Conservation (phyloP, 2,888 invertebrate genomes). For the Drosophila emarginata region DNA sequence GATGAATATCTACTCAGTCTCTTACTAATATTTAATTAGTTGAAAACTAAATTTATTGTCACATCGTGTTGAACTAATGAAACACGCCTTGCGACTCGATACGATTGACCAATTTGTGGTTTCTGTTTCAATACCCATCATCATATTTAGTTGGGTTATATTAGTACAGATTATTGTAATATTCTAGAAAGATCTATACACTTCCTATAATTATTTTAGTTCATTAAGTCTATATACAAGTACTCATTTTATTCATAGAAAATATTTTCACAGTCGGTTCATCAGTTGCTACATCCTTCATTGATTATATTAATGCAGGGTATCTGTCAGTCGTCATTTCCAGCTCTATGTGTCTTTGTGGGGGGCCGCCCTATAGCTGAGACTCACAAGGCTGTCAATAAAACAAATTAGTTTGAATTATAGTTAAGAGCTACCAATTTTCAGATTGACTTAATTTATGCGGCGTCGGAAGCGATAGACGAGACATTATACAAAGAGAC, state of each 20-base stretch:
- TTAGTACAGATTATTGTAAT: background rate
- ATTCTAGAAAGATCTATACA: background rate
- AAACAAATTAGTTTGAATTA: conserved; percentile 80
- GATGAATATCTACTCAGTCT: conserved; percentile 73
- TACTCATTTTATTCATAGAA: too few relatives aligned
- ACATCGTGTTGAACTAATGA: conserved; percentile 71
- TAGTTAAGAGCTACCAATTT: conserved; percentile 67
- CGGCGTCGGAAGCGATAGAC: conserved; percentile 69
- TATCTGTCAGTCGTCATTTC: background rate
- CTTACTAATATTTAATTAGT: conserved; percentile 71
- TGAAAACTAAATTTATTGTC: conserved; percentile 80
- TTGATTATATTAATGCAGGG: too few relatives aligned
- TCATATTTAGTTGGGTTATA: background rate
- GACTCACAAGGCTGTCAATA: conserved; percentile 76
- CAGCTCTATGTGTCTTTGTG: background rate
- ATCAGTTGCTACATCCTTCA: too few relatives aligned
- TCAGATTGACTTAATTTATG: conserved; percentile 58
- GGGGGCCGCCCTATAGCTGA: conserved; percentile 17
- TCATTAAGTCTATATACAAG: too few relatives aligned
- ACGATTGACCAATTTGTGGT: conserved; percentile 72
- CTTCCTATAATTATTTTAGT: too few relatives aligned
- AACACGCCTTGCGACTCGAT: conserved; percentile 57
- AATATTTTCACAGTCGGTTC: too few relatives aligned
- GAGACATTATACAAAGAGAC: conserved; percentile 8
- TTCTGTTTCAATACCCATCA: conserved; percentile 32